phyloP scores from a whole-genome alignment of 2,113 vertebrate species.

The Apeltes quadracus region DNA sequence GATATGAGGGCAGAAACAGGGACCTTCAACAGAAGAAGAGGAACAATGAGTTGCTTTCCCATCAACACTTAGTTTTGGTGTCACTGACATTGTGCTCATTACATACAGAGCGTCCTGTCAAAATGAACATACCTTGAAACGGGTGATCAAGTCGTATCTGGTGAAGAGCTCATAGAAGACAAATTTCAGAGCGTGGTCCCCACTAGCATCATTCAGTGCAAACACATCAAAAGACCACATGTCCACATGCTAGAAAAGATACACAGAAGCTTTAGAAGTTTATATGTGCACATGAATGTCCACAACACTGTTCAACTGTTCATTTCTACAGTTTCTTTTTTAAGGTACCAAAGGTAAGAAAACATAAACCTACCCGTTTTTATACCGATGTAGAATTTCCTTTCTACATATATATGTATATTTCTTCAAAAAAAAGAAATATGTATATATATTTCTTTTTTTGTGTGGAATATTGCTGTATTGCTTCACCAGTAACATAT shows the following conservation, averaged over 20 bases:
- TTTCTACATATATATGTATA: too few species aligned
- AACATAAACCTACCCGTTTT: not conserved
- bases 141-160: conserved; percentile 93
- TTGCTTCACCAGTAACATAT: too few species aligned
- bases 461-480: too few species aligned
- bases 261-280: conserved; percentile 27
- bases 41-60: conserved; percentile 25
- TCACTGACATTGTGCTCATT: too few species aligned
- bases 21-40: conserved; percentile 79
- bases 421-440: too few species aligned
- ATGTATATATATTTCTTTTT: too few species aligned
- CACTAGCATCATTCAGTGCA: conserved; percentile 91
- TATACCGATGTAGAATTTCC: not conserved
- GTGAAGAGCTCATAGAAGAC: conserved; percentile 96
- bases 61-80: too few species aligned
- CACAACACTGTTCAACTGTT: not conserved
- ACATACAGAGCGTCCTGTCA: too few species aligned
- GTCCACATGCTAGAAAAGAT: conserved; percentile 86
- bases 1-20: conserved; percentile 92
- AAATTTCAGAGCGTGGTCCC: conserved; percentile 94
- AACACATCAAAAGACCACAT: conserved; percentile 97
- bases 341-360: not conserved
- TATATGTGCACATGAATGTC: not conserved
- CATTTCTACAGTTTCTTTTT: not conserved
- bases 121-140: conserved; percentile 96